Evolutionary conservation across 2,113 vertebrate species (phyloP).

Genomic region (Periophthalmus modestus): DNA sequence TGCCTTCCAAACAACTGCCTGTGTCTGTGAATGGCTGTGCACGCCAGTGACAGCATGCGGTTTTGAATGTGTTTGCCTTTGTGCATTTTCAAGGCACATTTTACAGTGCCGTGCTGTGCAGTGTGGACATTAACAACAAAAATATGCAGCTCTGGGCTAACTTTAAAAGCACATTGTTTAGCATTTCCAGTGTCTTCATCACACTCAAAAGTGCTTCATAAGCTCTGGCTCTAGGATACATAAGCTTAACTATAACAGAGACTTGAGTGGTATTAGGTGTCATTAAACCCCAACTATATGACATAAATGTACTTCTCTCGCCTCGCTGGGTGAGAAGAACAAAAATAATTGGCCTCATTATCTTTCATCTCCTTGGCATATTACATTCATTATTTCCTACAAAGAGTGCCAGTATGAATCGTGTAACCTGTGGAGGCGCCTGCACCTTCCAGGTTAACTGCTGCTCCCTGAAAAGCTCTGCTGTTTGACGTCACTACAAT

Average conservation of each 20-base stretch:
- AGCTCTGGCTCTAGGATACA: constrained; percentile 42
- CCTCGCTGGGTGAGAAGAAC: constrained; percentile 47
- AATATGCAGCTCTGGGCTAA: constrained; percentile 21
- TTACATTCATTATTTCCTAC: constrained; percentile 69
- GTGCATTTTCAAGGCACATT: constrained; percentile 45
- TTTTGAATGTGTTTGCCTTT: constrained; percentile 36
- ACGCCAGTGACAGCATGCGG: constrained; percentile 42
- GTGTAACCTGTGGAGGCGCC: constrained; percentile 62
- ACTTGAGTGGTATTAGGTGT: constrained; percentile 55
- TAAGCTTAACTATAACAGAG: constrained; percentile 50
- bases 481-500: constrained; percentile 71
- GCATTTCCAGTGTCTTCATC: constrained; percentile 19
- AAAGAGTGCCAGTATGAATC: constrained; percentile 63
- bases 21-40: constrained; percentile 43
- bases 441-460: constrained; percentile 64
- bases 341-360: constrained; percentile 72
- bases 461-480: constrained; percentile 54
- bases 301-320: constrained; percentile 55
- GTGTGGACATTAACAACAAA: constrained; percentile 10
- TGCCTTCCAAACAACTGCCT: constrained; percentile 63
- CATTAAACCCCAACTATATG: constrained; percentile 64
- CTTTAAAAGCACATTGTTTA: constrained; percentile 35
- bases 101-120: constrained; percentile 21
- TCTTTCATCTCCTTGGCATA: constrained; percentile 67
- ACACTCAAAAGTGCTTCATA: constrained; percentile 22